Conservation (phyloP, 2,797 vertebrate genomes). For the Lutjanus campechanus region DNA sequence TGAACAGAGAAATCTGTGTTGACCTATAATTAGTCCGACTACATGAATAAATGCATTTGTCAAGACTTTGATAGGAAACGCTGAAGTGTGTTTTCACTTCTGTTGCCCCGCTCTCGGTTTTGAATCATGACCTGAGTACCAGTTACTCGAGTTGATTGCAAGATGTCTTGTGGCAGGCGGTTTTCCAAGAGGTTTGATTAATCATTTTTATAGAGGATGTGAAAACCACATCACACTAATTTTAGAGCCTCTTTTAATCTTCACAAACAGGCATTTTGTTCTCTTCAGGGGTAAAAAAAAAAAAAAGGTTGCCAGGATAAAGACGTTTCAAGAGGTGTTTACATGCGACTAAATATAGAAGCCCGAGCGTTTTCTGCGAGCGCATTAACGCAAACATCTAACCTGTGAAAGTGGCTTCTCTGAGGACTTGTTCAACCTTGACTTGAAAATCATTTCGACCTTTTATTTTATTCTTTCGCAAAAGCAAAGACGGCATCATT, state of each 20-base stretch:
- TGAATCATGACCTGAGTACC: not conserved
- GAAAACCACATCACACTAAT: not conserved
- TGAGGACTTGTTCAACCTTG: slow-evolving; percentile 8
- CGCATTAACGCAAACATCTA: not conserved
- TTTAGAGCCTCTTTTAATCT: not conserved
- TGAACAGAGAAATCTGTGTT: not conserved
- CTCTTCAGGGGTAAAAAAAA: not conserved
- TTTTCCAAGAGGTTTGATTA: not conserved
- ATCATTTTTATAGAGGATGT: not conserved
- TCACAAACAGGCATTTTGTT: not conserved
- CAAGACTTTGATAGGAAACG: not conserved
- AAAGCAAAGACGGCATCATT: not conserved
- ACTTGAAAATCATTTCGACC: not conserved
- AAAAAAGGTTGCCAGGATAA: not conserved
- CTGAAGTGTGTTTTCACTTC: not conserved
- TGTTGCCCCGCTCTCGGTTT: not conserved
- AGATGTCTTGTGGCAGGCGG: too few relatives aligned
- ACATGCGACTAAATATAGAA: not conserved
- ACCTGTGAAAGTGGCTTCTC: not conserved
- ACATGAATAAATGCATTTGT: not conserved
- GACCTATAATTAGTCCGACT: slow-evolving; percentile 17
- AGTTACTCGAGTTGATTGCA: not conserved
- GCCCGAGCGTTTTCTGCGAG: not conserved
- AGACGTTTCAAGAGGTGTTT: not conserved
- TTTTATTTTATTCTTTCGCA: not conserved